These are phyloP conservation scores for Sminthurides aquaticus DNA, from an alignment of 2,888 invertebrate genomes.

Conservation along the genomic window DNA sequence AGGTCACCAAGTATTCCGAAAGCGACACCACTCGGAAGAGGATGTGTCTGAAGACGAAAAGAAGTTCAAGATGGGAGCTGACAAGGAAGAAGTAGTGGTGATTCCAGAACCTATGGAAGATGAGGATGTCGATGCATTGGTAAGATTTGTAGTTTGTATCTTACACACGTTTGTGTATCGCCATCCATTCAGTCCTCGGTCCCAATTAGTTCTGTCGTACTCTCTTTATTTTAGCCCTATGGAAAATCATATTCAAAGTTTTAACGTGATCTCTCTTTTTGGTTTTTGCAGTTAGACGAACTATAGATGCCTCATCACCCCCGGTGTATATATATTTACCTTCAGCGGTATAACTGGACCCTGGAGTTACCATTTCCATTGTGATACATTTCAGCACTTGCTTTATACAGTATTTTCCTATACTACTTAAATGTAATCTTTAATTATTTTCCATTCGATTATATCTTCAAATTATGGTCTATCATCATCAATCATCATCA, in stretches of 20 bases:
- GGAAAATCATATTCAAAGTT: too few species aligned
- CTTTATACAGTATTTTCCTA: too few species aligned
- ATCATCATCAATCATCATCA: too few species aligned
- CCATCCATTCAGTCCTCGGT: too few species aligned
- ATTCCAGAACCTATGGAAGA: conserved; percentile 19
- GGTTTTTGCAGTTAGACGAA: conserved; percentile 32
- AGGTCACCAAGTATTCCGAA: conserved; percentile 35
- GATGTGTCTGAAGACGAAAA: conserved; percentile 21
- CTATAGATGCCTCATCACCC: conserved; percentile 22
- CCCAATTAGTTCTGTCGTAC: too few species aligned
- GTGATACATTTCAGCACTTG: not conserved
- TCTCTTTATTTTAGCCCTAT: too few species aligned
- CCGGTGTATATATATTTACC: not conserved
- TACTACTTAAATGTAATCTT: too few species aligned
- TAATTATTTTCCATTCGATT: too few species aligned
- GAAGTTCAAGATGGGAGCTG: conserved; percentile 27
- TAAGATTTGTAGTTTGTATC: too few species aligned
- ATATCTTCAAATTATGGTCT: too few species aligned
- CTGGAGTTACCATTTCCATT: not conserved
- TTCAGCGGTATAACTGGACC: not conserved
- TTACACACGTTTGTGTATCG: too few species aligned
- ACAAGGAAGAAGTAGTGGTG: not conserved
- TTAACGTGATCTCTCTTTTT: too few species aligned
- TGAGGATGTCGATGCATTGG: conserved; percentile 31
- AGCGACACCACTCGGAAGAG: conserved; percentile 21